Percentiles rank a stretch among this genome's conserved stretches.
Conservation (phyloP, 1,140 invertebrate genomes). For the Polyergus mexicanus region DNA sequence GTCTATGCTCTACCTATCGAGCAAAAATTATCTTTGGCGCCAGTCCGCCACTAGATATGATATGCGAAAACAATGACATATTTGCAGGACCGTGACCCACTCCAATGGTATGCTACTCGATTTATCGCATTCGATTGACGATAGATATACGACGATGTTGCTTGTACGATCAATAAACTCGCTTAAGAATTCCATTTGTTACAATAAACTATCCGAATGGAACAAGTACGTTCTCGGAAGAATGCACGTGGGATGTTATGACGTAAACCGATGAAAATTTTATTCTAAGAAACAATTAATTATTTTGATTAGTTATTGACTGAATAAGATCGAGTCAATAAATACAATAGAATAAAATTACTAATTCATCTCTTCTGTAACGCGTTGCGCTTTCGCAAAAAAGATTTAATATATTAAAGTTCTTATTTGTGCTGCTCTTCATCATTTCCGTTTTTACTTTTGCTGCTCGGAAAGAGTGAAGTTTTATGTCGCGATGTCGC, state of each 20-base stretch:
- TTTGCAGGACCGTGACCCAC: constrained; percentile 44
- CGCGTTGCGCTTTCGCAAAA: background rate
- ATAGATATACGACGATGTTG: constrained; percentile 25
- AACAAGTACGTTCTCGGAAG: background rate
- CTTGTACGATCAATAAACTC: constrained; percentile 34
- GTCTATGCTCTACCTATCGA: background rate
- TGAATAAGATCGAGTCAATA: background rate
- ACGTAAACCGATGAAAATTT: background rate
- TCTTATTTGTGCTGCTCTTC: background rate
- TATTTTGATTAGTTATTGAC: constrained; percentile 22
- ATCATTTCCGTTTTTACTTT: background rate
- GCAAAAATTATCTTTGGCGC: constrained; percentile 53
- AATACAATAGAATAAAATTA: background rate
- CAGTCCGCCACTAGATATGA: constrained; percentile 31
- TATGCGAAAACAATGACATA: constrained; percentile 57
- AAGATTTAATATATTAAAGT: background rate
- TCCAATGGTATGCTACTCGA: constrained; percentile 25
- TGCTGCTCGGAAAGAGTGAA: background rate
- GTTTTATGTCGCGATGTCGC: background rate
- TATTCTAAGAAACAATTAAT: background rate
- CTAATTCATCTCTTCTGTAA: background rate
- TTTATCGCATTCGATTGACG: constrained; percentile 40
- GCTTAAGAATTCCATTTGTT: constrained; percentile 28
- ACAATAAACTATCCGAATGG: constrained; percentile 40
- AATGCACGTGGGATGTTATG: constrained; percentile 6